Evolutionary conservation across 2,113 vertebrate species (phyloP).

Genomic region (Rhipidura dahli): DNA sequence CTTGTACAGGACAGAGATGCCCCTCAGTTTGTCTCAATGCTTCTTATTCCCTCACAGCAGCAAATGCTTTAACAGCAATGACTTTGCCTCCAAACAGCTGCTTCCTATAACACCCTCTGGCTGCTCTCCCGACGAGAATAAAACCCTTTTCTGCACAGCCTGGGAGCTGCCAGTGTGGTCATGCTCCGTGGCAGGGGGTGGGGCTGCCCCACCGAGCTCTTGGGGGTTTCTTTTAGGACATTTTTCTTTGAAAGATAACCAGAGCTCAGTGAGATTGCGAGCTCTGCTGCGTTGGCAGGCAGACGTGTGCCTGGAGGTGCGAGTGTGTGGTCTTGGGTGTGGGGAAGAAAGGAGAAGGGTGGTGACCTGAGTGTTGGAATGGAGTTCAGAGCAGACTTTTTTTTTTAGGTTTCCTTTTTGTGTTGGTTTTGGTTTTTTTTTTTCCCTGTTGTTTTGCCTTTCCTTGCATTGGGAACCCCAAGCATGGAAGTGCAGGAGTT

Average conservation of each 20-base stretch:
- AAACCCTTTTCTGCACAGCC: neutral
- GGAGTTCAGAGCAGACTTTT: neutral
- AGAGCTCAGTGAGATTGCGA: neutral
- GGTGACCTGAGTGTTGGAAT: constrained; percentile 54
- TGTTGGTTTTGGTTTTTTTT: too few relatives aligned
- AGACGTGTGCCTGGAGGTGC: neutral
- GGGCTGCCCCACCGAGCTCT: neutral
- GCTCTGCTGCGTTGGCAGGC: constrained; percentile 9
- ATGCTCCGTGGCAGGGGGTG: neutral
- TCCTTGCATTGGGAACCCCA: neutral
- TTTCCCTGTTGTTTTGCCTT: neutral
- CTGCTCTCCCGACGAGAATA: neutral
- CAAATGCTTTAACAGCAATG: neutral
- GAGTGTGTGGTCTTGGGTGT: constrained; percentile 56
- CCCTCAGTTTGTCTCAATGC: neutral
- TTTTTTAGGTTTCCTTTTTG: neutral
- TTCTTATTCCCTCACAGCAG: neutral
- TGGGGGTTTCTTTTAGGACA: constrained; percentile 25
- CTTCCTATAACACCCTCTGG: neutral
- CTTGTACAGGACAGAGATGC: neutral
- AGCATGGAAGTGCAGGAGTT: neutral
- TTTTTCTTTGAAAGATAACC: constrained; percentile 47
- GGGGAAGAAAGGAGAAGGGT: constrained; percentile 35
- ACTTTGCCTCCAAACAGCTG: neutral
- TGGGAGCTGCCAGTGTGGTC: neutral